These are phyloP conservation scores for Periplaneta americana DNA, from an alignment of 1,140 invertebrate species.

Conservation along the genomic window DNA sequence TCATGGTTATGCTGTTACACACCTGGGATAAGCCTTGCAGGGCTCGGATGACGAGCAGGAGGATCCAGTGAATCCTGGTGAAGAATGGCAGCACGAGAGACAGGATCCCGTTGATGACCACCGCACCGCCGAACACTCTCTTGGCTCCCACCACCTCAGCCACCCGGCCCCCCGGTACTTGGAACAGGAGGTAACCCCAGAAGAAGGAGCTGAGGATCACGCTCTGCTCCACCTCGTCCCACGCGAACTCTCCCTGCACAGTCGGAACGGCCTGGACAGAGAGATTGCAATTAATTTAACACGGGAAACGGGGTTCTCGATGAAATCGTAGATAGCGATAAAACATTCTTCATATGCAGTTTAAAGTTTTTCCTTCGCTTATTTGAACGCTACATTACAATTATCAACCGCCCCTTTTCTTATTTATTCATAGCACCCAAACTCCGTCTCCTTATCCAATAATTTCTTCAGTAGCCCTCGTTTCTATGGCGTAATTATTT, in stretches of 20 bases:
- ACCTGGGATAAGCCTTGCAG: slow-evolving; percentile 23
- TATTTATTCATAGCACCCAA: no score
- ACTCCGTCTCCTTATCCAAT: no score
- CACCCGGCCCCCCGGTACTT: slow-evolving; percentile 44
- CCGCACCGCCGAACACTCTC: slow-evolving; percentile 38
- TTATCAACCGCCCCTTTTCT: no score
- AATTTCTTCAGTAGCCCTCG: no score
- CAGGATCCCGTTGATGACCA: slow-evolving; percentile 42
- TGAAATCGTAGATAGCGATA: no score
- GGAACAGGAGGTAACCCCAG: slow-evolving; percentile 43
- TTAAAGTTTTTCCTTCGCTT: no score
- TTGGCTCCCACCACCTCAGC: slow-evolving; percentile 39
- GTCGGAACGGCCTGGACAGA: no score
- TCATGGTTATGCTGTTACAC: neutral
- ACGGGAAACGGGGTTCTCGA: no score
- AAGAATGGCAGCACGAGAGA: slow-evolving; percentile 42
- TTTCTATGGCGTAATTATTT: no score
- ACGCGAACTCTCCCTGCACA: slow-evolving; percentile 28
- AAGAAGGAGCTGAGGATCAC: slow-evolving; percentile 42
- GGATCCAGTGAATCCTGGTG: slow-evolving; percentile 25
- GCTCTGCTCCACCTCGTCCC: slow-evolving; percentile 31
- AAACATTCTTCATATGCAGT: no score
- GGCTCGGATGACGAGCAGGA: slow-evolving; percentile 19
- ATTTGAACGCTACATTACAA: no score
- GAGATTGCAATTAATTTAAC: no score